Conservation (phyloP, 2,888 invertebrate species). For the Harmothoe impar region DNA sequence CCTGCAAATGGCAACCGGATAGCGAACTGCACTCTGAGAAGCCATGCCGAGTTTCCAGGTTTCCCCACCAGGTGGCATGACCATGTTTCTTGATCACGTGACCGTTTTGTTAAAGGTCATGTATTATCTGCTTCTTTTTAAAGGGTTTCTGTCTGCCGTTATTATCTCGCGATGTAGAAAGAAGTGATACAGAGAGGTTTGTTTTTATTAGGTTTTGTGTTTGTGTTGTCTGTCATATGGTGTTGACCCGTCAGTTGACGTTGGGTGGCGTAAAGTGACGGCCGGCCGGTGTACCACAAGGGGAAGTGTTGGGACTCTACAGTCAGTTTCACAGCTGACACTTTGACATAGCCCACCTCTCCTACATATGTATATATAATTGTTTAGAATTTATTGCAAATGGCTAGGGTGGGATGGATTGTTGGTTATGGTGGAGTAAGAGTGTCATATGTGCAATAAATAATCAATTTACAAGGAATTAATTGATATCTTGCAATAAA, state of each 20-base stretch:
- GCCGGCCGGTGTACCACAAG: not conserved
- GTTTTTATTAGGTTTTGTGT: not conserved
- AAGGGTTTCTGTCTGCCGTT: too few relatives aligned
- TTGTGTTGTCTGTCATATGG: constrained; percentile 14
- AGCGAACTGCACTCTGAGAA: not conserved
- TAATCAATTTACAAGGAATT: too few relatives aligned
- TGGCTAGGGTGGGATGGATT: too few relatives aligned
- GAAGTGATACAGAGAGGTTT: not conserved
- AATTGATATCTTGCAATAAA: too few relatives aligned
- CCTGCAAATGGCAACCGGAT: not conserved
- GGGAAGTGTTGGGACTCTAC: too few relatives aligned
- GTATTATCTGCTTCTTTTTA: not conserved
- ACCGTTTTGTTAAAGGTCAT: not conserved
- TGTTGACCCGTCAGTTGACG: not conserved
- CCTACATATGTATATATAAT: too few relatives aligned
- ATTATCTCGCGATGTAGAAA: too few relatives aligned
- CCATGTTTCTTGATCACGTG: not conserved
- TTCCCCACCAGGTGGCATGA: not conserved
- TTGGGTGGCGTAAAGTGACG: not conserved
- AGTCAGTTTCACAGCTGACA: too few relatives aligned
- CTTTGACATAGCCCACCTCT: too few relatives aligned
- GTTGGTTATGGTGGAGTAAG: too few relatives aligned
- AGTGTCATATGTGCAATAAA: too few relatives aligned
- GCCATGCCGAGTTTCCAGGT: not conserved
- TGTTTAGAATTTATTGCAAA: too few relatives aligned